A percentile compares a stretch with the other conserved stretches of the same genome.
Conservation (phyloP, 1,140 invertebrate species). For the Acromyrmex charruanus region DNA sequence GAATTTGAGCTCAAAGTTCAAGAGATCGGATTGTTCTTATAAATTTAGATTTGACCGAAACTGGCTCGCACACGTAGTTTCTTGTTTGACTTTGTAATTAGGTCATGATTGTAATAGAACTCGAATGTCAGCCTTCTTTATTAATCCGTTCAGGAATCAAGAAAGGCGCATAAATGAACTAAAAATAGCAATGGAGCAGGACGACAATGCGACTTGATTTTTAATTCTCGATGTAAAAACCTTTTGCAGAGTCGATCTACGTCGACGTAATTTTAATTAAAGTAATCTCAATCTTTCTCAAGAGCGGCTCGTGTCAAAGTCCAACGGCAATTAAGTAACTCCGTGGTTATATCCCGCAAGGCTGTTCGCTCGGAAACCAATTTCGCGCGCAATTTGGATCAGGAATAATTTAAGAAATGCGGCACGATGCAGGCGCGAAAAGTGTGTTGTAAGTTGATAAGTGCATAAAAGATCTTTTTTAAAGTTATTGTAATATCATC, state of each 20-base stretch:
- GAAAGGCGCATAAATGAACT: constrained; percentile 10
- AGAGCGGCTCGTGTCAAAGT: constrained; percentile 43
- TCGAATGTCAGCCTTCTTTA: constrained; percentile 9
- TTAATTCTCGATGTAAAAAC: constrained; percentile 8
- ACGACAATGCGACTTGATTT: constrained; percentile 30
- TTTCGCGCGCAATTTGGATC: constrained; percentile 51
- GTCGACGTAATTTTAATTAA: constrained; percentile 47
- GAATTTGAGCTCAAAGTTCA: not conserved
- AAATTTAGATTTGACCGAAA: constrained; percentile 25
- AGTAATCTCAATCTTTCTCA: constrained; percentile 44
- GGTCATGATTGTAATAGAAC: constrained; percentile 11
- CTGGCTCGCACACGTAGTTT: constrained; percentile 37
- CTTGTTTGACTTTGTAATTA: constrained; percentile 32
- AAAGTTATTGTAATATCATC: not conserved
- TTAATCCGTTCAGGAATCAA: constrained; percentile 20
- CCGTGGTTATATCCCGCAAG: constrained; percentile 32
- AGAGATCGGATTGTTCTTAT: constrained; percentile 3
- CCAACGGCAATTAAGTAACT: constrained; percentile 54
- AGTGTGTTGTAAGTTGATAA: not conserved
- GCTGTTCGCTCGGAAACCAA: constrained; percentile 41
- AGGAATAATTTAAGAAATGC: constrained; percentile 37
- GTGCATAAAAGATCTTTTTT: not conserved
- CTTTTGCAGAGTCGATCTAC: not conserved
- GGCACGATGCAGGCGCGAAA: constrained; percentile 6
- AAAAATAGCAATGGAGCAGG: not conserved